phyloP scores from a whole-genome alignment of 2,113 vertebrate species.

The Serinus canaria region DNA sequence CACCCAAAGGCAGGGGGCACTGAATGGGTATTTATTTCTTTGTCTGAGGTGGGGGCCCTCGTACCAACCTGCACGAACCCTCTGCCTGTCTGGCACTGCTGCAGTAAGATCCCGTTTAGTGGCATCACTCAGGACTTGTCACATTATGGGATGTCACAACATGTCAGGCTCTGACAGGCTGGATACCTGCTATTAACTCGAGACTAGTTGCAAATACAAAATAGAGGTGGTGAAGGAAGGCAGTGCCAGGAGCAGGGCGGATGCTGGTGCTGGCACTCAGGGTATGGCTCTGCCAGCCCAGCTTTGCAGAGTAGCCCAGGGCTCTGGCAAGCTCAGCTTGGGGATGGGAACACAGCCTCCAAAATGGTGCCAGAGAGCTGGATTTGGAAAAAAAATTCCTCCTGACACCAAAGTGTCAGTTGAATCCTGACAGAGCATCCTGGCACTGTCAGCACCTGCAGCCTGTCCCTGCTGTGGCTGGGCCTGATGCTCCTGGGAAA shows the following conservation, averaged over 20 bases:
- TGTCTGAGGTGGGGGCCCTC: not conserved
- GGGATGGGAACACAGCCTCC: not conserved
- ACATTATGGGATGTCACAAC: conserved; percentile 52
- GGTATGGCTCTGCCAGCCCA: rapidly evolving
- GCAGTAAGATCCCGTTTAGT: conserved; percentile 23
- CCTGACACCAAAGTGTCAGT: not conserved
- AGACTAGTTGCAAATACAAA: conserved; percentile 53
- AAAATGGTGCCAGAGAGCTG: not conserved
- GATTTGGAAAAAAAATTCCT: not conserved
- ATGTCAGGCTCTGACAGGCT: conserved; percentile 68
- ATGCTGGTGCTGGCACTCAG: not conserved
- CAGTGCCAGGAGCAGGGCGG: not conserved
- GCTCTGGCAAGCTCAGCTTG: rapidly evolving
- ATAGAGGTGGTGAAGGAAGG: conserved; percentile 22
- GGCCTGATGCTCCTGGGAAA: not conserved
- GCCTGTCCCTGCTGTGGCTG: not conserved
- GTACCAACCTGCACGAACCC: not conserved
- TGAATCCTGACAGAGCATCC: not conserved
- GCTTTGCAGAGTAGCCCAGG: not conserved
- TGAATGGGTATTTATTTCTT: not conserved
- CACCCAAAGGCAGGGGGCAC: not conserved
- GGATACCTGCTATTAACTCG: conserved; percentile 64
- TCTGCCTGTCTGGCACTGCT: conserved; percentile 9
- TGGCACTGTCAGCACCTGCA: not conserved
- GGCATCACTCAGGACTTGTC: conserved; percentile 67